Conservation (phyloP, 2,888 invertebrate species). For the Caenorhabditis virilis region DNA sequence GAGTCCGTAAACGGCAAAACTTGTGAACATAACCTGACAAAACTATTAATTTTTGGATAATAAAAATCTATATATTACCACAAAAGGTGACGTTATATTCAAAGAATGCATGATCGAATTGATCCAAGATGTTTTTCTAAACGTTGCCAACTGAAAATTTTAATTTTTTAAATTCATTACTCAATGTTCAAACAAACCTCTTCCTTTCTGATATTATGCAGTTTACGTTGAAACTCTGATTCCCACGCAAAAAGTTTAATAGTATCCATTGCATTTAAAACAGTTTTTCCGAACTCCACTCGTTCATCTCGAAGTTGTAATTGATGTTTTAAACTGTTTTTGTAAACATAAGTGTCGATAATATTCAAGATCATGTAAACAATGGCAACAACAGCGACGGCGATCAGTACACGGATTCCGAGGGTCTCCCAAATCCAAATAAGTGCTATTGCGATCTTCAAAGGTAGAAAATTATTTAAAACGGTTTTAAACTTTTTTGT, state of each 20-base stretch:
- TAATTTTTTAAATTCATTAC: too few relatives aligned
- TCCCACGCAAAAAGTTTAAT: conserved; percentile 36
- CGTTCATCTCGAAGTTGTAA: conserved; percentile 29
- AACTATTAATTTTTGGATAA: not conserved
- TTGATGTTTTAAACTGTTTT: conserved; percentile 27
- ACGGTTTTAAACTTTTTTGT: too few relatives aligned
- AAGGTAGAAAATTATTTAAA: not conserved
- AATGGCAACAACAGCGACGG: conserved; percentile 24
- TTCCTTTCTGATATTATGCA: conserved; percentile 13
- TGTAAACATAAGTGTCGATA: conserved; percentile 26
- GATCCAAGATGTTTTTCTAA: conserved; percentile 24
- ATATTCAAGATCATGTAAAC: conserved; percentile 30
- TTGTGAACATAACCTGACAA: conserved; percentile 20
- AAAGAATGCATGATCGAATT: conserved; percentile 36
- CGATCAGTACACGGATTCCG: conserved; percentile 35
- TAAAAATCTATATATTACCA: conserved; percentile 14
- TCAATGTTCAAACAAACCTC: conserved; percentile 25
- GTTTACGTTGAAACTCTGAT: conserved; percentile 15
- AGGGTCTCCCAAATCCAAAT: conserved; percentile 42
- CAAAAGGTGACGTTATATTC: conserved; percentile 39
- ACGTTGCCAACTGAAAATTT: conserved; percentile 12
- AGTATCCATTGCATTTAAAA: conserved; percentile 26
- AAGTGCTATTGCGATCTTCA: conserved; percentile 34
- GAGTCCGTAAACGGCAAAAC: conserved; percentile 27
- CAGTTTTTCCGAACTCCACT: conserved; percentile 38